Conservation (phyloP, 2,113 vertebrate genomes). For the Ceyx margarethae region DNA sequence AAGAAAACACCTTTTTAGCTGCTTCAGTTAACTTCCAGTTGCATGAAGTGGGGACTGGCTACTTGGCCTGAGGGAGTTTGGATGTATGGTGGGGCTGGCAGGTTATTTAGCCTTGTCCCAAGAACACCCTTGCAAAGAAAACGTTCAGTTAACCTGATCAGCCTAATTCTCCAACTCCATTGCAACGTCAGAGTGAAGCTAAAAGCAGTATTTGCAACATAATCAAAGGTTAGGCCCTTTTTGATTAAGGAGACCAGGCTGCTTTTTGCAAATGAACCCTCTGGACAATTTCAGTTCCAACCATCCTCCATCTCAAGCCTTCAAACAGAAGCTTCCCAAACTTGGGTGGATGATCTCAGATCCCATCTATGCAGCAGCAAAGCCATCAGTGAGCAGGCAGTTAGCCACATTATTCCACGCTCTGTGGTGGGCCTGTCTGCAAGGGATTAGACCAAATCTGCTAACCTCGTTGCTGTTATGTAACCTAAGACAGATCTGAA, state of each 20-base stretch:
- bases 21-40: neutral
- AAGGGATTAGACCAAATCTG: slow-evolving; percentile 61
- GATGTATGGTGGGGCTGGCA: neutral
- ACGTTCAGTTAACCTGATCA: neutral
- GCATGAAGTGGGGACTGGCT: neutral
- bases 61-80: neutral
- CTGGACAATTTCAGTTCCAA: neutral
- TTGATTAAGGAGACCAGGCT: neutral
- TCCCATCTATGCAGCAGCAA: neutral
- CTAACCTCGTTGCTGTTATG: slow-evolving; percentile 59
- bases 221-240: neutral
- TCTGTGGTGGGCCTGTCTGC: slow-evolving; percentile 55
- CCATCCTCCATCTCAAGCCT: neutral
- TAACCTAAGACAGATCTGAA: slow-evolving; percentile 57
- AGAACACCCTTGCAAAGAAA: neutral
- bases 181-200: neutral
- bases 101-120: neutral
- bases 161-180: neutral
- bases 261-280: neutral
- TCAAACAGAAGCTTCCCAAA: neutral
- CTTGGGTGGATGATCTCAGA: neutral
- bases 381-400: neutral
- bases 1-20: neutral
- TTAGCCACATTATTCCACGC: slow-evolving; percentile 34
- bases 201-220: neutral